Evolutionary conservation across 2,797 vertebrate species (phyloP).

Genomic region (Bryconaethiops microstoma): DNA sequence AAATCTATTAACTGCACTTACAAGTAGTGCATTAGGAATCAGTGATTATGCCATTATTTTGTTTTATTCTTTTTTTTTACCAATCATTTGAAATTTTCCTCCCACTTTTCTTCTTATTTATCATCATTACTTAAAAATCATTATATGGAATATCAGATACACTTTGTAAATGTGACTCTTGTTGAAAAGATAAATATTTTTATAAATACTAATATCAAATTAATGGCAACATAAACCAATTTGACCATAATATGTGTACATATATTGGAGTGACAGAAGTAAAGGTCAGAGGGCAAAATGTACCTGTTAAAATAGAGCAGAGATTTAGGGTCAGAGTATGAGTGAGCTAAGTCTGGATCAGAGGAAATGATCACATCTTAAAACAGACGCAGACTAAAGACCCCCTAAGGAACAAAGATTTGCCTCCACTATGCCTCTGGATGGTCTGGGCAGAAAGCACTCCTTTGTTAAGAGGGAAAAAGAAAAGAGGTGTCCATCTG

Average conservation of each 20-base stretch:
- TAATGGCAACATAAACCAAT: no score
- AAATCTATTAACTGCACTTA: background rate
- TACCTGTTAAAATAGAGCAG: background rate
- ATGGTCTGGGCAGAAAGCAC: background rate
- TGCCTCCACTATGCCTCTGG: background rate
- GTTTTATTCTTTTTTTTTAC: no score
- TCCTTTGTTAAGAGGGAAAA: conserved; percentile 18
- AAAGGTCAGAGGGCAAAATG: background rate
- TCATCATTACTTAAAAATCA: no score
- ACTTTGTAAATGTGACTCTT: no score
- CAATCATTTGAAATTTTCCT: no score
- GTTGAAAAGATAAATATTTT: no score
- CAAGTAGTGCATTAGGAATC: background rate
- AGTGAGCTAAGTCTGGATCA: background rate
- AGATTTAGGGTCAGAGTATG: background rate
- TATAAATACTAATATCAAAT: no score
- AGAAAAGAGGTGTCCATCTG: conserved; percentile 20
- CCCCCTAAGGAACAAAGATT: background rate
- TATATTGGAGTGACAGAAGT: background rate
- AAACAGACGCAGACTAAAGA: background rate
- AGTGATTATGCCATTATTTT: no score
- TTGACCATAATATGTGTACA: no score
- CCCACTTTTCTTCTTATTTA: no score
- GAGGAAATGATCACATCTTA: background rate
- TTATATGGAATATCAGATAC: no score